Conservation (phyloP, 2,113 vertebrate species). For the Callopanchax toddi region DNA sequence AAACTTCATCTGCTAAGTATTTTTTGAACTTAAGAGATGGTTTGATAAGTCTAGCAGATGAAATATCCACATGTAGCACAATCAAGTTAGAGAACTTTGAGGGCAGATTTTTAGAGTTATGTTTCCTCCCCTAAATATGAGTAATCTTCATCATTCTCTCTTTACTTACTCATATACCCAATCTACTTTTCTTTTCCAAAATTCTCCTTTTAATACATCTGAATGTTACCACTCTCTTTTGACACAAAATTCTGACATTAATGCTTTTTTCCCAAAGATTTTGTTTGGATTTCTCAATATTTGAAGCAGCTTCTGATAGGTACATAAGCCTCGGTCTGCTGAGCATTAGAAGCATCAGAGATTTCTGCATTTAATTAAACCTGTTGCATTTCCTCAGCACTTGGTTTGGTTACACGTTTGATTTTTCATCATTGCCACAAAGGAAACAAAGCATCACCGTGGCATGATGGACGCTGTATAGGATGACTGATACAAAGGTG, state of each 20-base stretch:
- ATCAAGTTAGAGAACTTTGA: constrained; percentile 15
- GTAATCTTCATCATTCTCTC: background rate
- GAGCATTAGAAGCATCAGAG: constrained; percentile 59
- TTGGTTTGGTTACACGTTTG: constrained; percentile 63
- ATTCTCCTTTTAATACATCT: background rate
- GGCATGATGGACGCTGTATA: constrained; percentile 78
- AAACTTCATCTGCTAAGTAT: constrained; percentile 47
- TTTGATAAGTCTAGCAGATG: constrained; percentile 32
- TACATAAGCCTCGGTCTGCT: constrained; percentile 59
- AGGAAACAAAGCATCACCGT: constrained; percentile 55
- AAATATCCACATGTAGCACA: constrained; percentile 48
- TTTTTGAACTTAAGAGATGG: constrained; percentile 32
- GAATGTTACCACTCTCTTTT: too few relatives aligned
- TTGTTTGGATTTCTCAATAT: constrained; percentile 18
- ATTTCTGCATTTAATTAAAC: constrained; percentile 66
- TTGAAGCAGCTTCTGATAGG: constrained; percentile 57
- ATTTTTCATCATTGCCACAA: constrained; percentile 47
- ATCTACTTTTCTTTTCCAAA: background rate
- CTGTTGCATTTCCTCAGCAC: constrained; percentile 66
- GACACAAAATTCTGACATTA: background rate
- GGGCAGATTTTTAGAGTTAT: background rate
- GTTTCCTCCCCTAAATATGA: background rate
- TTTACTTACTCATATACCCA: background rate
- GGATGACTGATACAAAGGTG: constrained; percentile 71
- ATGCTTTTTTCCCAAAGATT: background rate